Evolutionary conservation across 2,797 vertebrate genomes (phyloP).

Genomic region (Sternarchorhynchus goeldii): DNA sequence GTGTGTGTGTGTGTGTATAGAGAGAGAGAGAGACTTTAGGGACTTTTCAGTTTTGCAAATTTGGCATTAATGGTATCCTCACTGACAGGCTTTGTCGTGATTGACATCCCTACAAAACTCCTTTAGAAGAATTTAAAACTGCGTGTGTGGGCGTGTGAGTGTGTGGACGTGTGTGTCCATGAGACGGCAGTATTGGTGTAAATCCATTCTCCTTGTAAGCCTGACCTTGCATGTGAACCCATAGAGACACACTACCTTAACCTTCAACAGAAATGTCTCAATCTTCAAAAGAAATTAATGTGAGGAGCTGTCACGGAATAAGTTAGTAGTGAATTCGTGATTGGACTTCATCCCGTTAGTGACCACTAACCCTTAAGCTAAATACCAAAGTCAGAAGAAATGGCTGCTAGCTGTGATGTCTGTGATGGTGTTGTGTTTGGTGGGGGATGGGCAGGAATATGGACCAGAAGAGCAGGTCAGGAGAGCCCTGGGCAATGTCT

Average conservation of each 20-base stretch:
- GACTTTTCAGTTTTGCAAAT: too few relatives aligned
- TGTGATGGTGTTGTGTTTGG: not conserved
- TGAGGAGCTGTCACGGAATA: not conserved
- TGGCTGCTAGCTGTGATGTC: not conserved
- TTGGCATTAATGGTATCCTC: not conserved
- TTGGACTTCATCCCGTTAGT: not conserved
- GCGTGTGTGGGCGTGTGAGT: not conserved
- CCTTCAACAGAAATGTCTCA: not conserved
- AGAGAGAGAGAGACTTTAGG: too few relatives aligned
- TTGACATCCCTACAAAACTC: constrained; percentile 6
- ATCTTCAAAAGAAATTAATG: not conserved
- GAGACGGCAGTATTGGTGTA: not conserved
- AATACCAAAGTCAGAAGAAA: not conserved
- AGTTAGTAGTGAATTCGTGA: not conserved
- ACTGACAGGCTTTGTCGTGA: not conserved
- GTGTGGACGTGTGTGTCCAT: not conserved
- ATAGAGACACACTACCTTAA: not conserved
- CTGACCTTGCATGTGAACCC: not conserved
- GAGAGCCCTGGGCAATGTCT: not conserved
- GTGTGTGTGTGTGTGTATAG: too few relatives aligned
- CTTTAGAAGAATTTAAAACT: constrained; percentile 2
- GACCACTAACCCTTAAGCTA: not conserved
- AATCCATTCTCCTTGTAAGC: constrained; percentile 3
- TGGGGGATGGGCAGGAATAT: not conserved
- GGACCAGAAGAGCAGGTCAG: not conserved